Base-by-base conservation (phyloP, 2,113 vertebrate species). In the Corydoras sp. region DNA sequence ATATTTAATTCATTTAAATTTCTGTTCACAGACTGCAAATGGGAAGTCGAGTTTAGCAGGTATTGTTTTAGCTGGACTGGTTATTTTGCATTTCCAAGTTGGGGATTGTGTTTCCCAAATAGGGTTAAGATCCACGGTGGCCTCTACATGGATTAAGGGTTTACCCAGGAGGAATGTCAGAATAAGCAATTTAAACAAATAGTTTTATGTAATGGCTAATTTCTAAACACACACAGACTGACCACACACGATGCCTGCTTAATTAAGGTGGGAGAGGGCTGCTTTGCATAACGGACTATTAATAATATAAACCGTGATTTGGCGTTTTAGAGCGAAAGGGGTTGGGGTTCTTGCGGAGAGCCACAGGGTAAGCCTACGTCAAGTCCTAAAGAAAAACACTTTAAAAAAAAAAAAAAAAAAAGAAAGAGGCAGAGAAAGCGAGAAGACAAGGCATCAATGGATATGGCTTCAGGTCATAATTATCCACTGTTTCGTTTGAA, bases 391-490 rank as follows among this genome's bases (percentile, higher is more conserved):
- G 83, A 83, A 84, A 86, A 84, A 77, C 81, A 84, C 84, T 86
- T 85, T 83, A 83, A 88, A 80, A 83, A 58, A 56, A 62, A 30
- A 55, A 55, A 61, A 48, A 59, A 31, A 79, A 69, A 63, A 80
- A 78, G 77, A 80, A 78, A 81, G 83, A 84, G 78, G 79, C 66
- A 67, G 79, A 76, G 80, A 80, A 79, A 80, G 82, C 81, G 79
- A 76, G 78, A 85, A 80, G 72, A 82, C 80, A 84, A 84, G 77
- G 86, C 85, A 90, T 88, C 85, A 88, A 88, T 88, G 86, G 79
- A 68, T 51, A 75, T 82, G 81, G 82, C 89, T 87, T 81, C 64
- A 82, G 86, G 88, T 84, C 85, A 88, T 89, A 90, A 90, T 90
- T 89, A 90, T 80, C 81, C 55, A 64, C 79, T 76, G 69, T 75